phyloP scores from a whole-genome alignment of 2,113 vertebrate genomes.

The Dasyurus viverrinus region DNA sequence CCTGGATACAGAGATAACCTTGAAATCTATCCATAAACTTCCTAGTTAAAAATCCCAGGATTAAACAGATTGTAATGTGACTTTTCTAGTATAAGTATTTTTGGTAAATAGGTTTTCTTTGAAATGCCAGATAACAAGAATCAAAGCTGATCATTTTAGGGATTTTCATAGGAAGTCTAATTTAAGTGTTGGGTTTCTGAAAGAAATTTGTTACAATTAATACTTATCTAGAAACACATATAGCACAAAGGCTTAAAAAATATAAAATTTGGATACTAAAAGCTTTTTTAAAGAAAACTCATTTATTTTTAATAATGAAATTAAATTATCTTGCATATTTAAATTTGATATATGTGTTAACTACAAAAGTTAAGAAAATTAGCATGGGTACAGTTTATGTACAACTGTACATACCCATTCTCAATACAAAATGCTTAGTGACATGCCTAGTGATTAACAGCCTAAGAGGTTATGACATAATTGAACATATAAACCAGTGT shows the following conservation, averaged over 20 bases:
- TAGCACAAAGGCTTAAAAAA: background rate
- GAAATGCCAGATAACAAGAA: background rate
- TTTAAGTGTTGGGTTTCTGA: background rate
- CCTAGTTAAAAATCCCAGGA: too few species aligned
- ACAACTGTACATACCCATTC: background rate
- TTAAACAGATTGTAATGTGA: too few species aligned
- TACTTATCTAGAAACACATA: slow-evolving; percentile 28
- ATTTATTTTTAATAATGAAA: background rate
- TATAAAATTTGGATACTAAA: slow-evolving; percentile 26
- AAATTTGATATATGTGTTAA: background rate
- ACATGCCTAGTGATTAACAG: background rate
- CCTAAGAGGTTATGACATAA: background rate
- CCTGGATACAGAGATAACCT: too few species aligned
- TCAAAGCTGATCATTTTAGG: slow-evolving; percentile 20
- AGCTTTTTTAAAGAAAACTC: background rate
- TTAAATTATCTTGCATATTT: background rate
- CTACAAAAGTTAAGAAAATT: background rate
- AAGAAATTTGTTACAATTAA: slow-evolving; percentile 14
- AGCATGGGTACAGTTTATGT: background rate
- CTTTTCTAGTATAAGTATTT: background rate
- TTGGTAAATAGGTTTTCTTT: background rate
- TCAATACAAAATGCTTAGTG: background rate
- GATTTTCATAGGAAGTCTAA: background rate
- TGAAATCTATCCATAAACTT: too few species aligned
- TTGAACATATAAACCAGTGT: too few species aligned